Base-by-base conservation (phyloP, 1,140 invertebrate species). In the Potamilus streckersoni region DNA sequence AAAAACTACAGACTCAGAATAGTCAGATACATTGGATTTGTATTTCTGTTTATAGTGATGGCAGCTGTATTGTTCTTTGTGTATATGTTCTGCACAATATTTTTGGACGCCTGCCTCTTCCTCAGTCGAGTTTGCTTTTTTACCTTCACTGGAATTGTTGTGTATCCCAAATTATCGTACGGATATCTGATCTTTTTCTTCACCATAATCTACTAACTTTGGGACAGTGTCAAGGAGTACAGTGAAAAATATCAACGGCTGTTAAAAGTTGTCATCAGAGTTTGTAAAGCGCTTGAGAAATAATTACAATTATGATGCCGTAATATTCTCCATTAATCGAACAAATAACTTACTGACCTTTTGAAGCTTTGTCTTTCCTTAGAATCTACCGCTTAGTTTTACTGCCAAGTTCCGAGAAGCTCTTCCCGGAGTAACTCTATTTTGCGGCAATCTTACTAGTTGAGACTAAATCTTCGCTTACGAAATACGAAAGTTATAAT, bases 91-190 rank as follows among this genome's bases (percentile, higher is more conserved):
- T 23, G 20, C 27, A 74, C 66, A 1, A 74, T 74, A 55, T 74
- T 74, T 38, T n/a, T 69, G 56, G 72, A 74, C 55, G 72, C 72
- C n/a, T 67, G 57, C 38, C 38, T 74, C 57, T 74, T 74, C 68
- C 4, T 68, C 15, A 68, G 64, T 13, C 16, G 72, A 20, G 59
- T 74, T 15, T 23, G 55, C 5, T n/a, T 74, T 5, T 74, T 74
- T 49, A 74, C 72, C 38, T 74, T 60, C 38, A 74, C 72, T 19
- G 72, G 72, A 3, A 74, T 74, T 23, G 55, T 74, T 20, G 58
- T 74, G 16, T 68, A 68, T 60, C 72, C 72, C 20, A 74, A 74
- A 68, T 49, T 69, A 6, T 58, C 72, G 5, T 74, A 74, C 20
- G 72, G 72, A 49, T 74, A 74, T 68, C 12, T 74, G 1, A 74